Evolutionary conservation across 2,113 vertebrate species (phyloP).

Genomic region (Emberiza fucata): DNA sequence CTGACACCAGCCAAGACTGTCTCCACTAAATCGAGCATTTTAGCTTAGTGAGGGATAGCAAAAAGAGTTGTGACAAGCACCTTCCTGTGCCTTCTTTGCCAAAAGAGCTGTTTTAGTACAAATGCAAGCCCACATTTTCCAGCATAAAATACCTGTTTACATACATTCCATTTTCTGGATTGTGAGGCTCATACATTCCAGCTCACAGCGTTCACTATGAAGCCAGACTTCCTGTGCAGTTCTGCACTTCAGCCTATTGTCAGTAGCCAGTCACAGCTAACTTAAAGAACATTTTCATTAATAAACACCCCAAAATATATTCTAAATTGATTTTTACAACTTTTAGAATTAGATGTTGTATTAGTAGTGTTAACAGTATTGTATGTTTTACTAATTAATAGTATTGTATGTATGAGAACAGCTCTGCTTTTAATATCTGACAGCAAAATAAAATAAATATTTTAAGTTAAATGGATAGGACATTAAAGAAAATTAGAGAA

Average conservation of each 20-base stretch:
- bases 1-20: neutral
- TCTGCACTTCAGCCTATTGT: neutral
- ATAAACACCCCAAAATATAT: neutral
- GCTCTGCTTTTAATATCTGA: neutral
- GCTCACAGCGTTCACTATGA: neutral
- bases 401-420: neutral
- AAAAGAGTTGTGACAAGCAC: neutral
- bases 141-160: neutral
- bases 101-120: neutral
- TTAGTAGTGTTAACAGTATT: no score
- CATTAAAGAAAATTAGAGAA: neutral
- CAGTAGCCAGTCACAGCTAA: neutral
- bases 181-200: neutral
- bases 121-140: neutral
- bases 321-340: neutral
- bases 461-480: neutral
- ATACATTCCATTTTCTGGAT: neutral
- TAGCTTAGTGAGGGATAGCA: neutral
- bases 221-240: neutral
- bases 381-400: no score
- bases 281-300: neutral
- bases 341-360: neutral
- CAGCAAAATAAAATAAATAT: neutral
- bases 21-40: neutral
- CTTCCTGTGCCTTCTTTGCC: neutral